Base-by-base conservation (phyloP, 53 echinoderm and acorn worm genomes). In the Patiria pectinifera region DNA sequence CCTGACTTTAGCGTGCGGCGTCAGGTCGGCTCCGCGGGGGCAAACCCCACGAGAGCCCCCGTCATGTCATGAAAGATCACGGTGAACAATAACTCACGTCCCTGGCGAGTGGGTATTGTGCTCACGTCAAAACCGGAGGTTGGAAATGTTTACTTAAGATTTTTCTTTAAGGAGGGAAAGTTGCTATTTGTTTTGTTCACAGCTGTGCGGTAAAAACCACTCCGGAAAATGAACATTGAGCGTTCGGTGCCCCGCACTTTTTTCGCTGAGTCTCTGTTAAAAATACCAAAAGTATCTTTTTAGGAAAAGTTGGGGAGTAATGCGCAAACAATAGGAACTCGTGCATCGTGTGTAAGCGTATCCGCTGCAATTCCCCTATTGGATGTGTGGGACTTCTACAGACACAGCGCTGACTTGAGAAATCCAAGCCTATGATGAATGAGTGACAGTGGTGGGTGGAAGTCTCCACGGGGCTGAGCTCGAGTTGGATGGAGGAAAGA, bases 41-140 rank as follows among this genome's bases (percentile, higher is more conserved):
- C 69, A 85, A 75, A 59, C 61, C 45, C 45, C 61, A 18, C n/a
- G n/a, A 88, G 78, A 88, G 60, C 26, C 18, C 23, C 88, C 47
- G 88, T 77, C 59, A 88, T 78, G 88, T 78, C 88, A 88, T 11
- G 60, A 88, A 60, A 88, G 77, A 59, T 78, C 77, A 88, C 14
- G 23, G 11, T 4, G 21, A 21, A 82, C 82, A 82, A 82, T 82
- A 58, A 59, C 59, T 59, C 11, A 2, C 13, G 22, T 44, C 82
- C 59, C 59, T 14, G 53, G 82, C 15, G 82, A 21, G 19, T 24
- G 58, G 12, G 13, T 82, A 82, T 82, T 82, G 82, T 82, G n/a
- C 45, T 82, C 4, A n/a, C 13, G 59, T 59, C 59, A 11, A 59
- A 58, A 2, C 13, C 80, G 21, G 49, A 59, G 49, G 58, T 82